Base-by-base conservation (phyloP, 2,797 vertebrate genomes). In the Gastrophryne carolinensis region DNA sequence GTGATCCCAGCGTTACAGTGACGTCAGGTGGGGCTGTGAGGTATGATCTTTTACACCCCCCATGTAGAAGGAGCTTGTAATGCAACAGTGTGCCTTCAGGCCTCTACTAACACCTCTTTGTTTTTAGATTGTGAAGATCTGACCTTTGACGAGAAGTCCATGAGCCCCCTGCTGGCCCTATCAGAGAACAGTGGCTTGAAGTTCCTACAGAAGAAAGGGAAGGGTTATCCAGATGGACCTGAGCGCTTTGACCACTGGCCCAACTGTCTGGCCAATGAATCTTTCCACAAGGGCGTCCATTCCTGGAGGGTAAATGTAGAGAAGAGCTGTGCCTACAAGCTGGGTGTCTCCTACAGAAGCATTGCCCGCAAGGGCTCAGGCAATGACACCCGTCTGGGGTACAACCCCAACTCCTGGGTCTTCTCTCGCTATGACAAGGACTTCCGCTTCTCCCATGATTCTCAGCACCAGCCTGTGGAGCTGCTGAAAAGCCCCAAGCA, bases 221-320 rank as follows among this genome's bases (percentile, higher is more conserved):
- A 91, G 57, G 79, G 83, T 49, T 84, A 88, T 26, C 81, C 3
- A 0, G 87, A 82, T 8, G 84, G 92, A 84, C 93, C 93, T 0
- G 91, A 93, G 0, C 91, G 92, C 2, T 98, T 98, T 39, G 94
- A 98, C 87, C 85, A 81, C 77, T 98, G 94, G 96, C 96, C 96
- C 83, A 97, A 98, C 0, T 95, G 93, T 0, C 84, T 99, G 82
- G 94, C 94, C 1, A 80, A 86, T 0, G 76, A 61, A 0, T 75
- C 90, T 8, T 87, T 96, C 86, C 91, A 84, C 44, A 87, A 89
- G 0, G 95, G 95, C 12, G 81, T 90, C 3, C 93, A 96, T 11
- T 85, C 87, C 15, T 99, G 97, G 96, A 86, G 86, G 79, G 80
- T 97, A 79, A 88, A 92, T 0, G 93, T 98, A 32, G 90, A 90